Percentiles rank a stretch among this genome's conserved stretches.
Conservation (phyloP, 2,888 invertebrate species). For the Amphipyra tragopoginis region DNA sequence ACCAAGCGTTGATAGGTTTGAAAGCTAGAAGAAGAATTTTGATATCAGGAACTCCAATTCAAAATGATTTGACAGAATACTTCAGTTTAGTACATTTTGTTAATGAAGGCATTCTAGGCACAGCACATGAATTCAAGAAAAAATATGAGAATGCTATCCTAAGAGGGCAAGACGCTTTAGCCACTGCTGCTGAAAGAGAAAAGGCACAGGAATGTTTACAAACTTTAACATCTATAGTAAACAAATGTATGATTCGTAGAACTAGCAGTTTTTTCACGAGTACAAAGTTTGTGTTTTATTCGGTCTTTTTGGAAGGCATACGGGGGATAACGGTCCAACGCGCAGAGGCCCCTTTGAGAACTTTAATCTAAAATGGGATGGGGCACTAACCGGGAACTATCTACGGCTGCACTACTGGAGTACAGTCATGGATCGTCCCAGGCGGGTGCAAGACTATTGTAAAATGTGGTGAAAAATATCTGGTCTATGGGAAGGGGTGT, state of each 20-base stretch:
- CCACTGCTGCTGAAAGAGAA: conserved; percentile 94
- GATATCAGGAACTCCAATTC: conserved; percentile 99
- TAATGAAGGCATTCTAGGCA: conserved; percentile 96
- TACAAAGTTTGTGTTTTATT: too few species aligned
- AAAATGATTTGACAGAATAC: conserved; percentile 99
- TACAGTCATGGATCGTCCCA: too few species aligned
- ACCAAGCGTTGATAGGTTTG: conserved; percentile 97
- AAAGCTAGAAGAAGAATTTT: conserved; percentile 96
- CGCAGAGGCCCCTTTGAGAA: too few species aligned
- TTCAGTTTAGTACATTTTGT: conserved; percentile 99
- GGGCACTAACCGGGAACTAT: too few species aligned
- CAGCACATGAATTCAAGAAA: conserved; percentile 95
- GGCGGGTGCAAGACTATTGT: too few species aligned
- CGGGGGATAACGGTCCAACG: too few species aligned
- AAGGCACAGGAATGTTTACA: conserved; percentile 95
- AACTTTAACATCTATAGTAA: conserved; percentile 96
- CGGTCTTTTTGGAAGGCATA: too few species aligned
- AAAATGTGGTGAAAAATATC: too few species aligned
- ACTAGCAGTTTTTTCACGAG: conserved; percentile 98
- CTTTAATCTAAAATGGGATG: too few species aligned
- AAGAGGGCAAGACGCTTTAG: conserved; percentile 97
- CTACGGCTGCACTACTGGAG: too few species aligned
- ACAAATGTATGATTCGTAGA: conserved; percentile 98
- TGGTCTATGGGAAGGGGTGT: too few species aligned
- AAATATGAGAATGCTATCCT: conserved; percentile 96